These are phyloP conservation scores for Osedax fenrisi DNA, from an alignment of 2,888 invertebrate species.

Conservation along the genomic window DNA sequence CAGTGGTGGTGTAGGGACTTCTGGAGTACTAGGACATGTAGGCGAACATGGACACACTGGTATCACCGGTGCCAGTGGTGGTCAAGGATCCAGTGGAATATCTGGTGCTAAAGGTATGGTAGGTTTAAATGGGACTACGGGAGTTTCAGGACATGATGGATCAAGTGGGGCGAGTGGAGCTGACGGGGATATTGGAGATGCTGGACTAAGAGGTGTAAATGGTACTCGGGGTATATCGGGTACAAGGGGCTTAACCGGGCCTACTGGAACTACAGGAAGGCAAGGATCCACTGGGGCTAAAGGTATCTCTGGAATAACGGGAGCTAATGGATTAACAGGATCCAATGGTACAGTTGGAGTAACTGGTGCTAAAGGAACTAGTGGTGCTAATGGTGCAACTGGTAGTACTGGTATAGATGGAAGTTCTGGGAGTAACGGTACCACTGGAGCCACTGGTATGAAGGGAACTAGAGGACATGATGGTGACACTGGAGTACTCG, in stretches of 20 bases:
- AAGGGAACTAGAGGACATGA: no score
- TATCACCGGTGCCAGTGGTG: neutral
- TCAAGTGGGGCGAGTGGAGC: neutral
- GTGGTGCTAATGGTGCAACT: no score
- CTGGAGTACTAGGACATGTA: conserved; percentile 6
- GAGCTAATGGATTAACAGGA: no score
- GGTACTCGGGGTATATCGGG: no score
- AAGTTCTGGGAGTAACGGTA: no score
- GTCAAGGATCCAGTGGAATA: neutral
- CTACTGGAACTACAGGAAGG: neutral
- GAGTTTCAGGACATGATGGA: neutral
- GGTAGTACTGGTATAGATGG: no score
- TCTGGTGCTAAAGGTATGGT: neutral
- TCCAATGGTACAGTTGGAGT: conserved; percentile 26
- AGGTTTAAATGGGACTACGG: neutral
- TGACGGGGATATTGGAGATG: neutral
- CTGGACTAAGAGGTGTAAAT: neutral
- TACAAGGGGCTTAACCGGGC: no score
- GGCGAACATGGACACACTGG: neutral
- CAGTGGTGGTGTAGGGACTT: neutral
- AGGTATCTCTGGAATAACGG: no score
- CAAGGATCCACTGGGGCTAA: neutral
- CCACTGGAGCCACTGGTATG: no score
- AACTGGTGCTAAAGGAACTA: conserved; percentile 30
- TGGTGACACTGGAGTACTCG: no score